These are phyloP conservation scores for Oligia latruncula DNA, from an alignment of 2,888 invertebrate species.

Conservation along the genomic window DNA sequence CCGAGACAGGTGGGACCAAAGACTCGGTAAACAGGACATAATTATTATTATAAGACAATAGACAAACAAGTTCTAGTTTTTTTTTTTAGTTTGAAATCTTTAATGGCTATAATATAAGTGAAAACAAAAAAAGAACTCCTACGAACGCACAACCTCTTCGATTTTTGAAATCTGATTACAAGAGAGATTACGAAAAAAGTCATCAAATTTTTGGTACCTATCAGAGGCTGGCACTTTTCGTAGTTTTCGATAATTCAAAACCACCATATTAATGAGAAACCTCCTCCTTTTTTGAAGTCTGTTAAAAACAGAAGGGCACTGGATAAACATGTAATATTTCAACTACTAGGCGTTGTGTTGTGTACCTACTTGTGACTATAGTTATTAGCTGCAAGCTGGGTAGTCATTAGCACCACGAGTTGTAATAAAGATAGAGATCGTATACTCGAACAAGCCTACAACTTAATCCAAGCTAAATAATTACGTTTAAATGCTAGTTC, in stretches of 20 bases:
- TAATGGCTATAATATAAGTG: background rate
- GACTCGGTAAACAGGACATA: background rate
- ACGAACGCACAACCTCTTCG: background rate
- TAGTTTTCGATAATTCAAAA: background rate
- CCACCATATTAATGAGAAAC: background rate
- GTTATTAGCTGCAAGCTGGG: background rate
- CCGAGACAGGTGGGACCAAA: slow-evolving; percentile 1
- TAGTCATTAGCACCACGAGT: slow-evolving; percentile 23
- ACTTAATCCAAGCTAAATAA: slow-evolving; percentile 36
- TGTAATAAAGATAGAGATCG: slow-evolving; percentile 46
- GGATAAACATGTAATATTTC: slow-evolving; percentile 12
- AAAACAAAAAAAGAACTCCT: background rate
- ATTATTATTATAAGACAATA: slow-evolving; percentile 2
- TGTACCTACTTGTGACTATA: background rate
- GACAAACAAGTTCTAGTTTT: background rate
- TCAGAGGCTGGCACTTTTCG: background rate
- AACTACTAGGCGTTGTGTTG: background rate
- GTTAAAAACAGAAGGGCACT: background rate
- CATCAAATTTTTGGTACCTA: background rate
- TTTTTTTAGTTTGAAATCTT: background rate
- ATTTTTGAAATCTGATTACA: background rate
- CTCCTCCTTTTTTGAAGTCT: too few relatives aligned
- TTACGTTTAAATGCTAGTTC: slow-evolving; percentile 16
- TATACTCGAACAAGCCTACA: slow-evolving; percentile 17
- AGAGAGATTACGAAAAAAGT: background rate